Evolutionary conservation across 2,797 vertebrate genomes (phyloP).

Genomic region (Chrosomus eos): DNA sequence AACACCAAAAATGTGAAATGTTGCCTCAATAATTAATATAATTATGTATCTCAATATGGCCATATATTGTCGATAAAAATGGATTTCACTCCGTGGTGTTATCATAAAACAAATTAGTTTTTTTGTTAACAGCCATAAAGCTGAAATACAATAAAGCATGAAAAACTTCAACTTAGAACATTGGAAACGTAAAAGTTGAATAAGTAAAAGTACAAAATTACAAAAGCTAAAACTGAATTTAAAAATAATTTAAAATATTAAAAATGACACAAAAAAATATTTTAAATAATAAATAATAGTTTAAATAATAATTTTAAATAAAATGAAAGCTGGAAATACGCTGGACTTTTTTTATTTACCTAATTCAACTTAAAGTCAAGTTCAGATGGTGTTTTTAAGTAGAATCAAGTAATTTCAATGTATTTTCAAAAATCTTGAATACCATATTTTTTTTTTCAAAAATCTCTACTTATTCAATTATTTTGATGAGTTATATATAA

Average conservation of each 20-base stretch:
- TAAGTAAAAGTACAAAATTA: background rate
- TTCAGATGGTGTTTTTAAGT: background rate
- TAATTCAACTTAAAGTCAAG: background rate
- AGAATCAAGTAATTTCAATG: background rate
- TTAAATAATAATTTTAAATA: too few species aligned
- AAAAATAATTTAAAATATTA: background rate
- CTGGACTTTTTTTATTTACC: background rate
- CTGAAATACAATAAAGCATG: background rate
- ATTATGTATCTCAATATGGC: background rate
- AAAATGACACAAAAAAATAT: background rate
- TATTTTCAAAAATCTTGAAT: too few species aligned
- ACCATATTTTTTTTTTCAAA: too few species aligned
- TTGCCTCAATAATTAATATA: too few species aligned
- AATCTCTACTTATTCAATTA: background rate
- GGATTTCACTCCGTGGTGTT: background rate
- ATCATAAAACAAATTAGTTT: background rate
- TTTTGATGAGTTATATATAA: background rate
- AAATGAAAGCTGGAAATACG: background rate
- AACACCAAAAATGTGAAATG: too few species aligned
- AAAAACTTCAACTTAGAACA: background rate
- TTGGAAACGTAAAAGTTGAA: background rate
- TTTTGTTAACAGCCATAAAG: background rate
- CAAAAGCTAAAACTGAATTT: background rate
- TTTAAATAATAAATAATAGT: too few species aligned
- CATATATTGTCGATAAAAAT: background rate